A percentile compares a stretch with the other conserved stretches of the same genome.
Conservation (phyloP, 2,797 vertebrate genomes). For the Oreortyx pictus region DNA sequence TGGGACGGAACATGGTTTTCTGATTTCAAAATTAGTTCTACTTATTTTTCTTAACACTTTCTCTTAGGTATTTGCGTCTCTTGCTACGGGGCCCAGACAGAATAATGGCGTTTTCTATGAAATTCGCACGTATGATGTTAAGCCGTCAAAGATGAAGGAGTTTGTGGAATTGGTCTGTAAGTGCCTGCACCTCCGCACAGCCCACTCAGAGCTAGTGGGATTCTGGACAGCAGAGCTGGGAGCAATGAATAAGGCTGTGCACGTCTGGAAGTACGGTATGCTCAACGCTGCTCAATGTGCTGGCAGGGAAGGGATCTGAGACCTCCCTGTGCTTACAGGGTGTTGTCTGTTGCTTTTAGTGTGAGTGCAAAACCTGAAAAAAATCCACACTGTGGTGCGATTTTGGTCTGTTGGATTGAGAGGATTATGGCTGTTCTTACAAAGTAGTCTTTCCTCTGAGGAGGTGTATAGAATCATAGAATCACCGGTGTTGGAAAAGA, state of each 20-base stretch:
- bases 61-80: slow-evolving; percentile 60
- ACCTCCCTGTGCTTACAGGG: neutral
- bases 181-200: slow-evolving; percentile 85
- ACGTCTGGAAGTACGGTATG: slow-evolving; percentile 96
- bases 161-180: slow-evolving; percentile 86
- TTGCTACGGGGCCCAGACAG: slow-evolving; percentile 80
- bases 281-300: neutral
- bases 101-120: slow-evolving; percentile 85
- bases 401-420: neutral
- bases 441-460: neutral
- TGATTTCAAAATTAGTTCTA: neutral
- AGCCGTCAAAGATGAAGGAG: slow-evolving; percentile 85
- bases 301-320: neutral
- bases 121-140: slow-evolving; percentile 88
- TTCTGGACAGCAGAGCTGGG: slow-evolving; percentile 90
- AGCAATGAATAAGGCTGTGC: slow-evolving; percentile 87
- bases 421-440: neutral
- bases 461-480: neutral
- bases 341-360: neutral
- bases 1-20: neutral
- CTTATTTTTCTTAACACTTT: neutral
- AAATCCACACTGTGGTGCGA: neutral
- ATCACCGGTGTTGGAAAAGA: no score
- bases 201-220: slow-evolving; percentile 89
- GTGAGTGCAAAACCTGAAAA: neutral